Percentiles rank a stretch among this genome's conserved stretches.
These are phyloP conservation scores for Sebastes vulpes DNA, from an alignment of 2,797 vertebrate species.

Conservation along the genomic window DNA sequence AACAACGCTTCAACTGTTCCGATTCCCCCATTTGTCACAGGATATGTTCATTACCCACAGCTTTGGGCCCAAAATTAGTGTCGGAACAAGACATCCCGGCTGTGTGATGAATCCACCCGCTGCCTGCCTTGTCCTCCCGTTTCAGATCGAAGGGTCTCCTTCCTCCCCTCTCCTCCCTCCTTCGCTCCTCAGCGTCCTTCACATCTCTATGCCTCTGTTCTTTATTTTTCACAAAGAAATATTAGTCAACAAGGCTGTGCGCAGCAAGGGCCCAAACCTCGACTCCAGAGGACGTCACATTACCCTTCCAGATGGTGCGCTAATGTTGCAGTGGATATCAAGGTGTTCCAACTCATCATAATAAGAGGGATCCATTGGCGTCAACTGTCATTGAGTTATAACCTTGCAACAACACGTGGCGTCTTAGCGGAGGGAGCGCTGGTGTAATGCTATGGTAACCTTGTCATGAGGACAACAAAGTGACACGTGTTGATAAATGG, in stretches of 20 bases:
- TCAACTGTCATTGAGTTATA: constrained; percentile 79
- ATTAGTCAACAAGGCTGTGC: constrained; percentile 82
- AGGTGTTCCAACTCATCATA: constrained; percentile 87
- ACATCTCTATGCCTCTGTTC: constrained; percentile 72
- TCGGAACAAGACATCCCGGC: constrained; percentile 83
- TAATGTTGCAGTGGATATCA: constrained; percentile 85
- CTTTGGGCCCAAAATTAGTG: constrained; percentile 86
- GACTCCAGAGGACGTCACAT: constrained; percentile 79
- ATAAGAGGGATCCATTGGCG: constrained; percentile 81
- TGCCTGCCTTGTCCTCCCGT: constrained; percentile 67
- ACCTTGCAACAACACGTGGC: constrained; percentile 73
- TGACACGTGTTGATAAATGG: constrained; percentile 78
- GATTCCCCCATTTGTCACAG: constrained; percentile 84
- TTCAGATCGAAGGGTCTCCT: constrained; percentile 69
- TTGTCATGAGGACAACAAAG: constrained; percentile 75
- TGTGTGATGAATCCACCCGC: constrained; percentile 83
- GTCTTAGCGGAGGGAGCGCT: constrained; percentile 42
- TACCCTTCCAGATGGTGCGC: constrained; percentile 87
- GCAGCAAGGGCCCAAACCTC: constrained; percentile 70
- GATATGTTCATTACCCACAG: constrained; percentile 87
- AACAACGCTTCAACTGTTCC: constrained; percentile 77
- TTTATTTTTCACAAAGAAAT: constrained; percentile 79
- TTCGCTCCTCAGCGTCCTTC: constrained; percentile 76
- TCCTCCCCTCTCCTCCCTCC: constrained; percentile 41
- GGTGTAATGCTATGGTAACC: constrained; percentile 75